These are phyloP conservation scores for Alauda arvensis DNA, from an alignment of 2,797 vertebrate species.

Conservation along the genomic window DNA sequence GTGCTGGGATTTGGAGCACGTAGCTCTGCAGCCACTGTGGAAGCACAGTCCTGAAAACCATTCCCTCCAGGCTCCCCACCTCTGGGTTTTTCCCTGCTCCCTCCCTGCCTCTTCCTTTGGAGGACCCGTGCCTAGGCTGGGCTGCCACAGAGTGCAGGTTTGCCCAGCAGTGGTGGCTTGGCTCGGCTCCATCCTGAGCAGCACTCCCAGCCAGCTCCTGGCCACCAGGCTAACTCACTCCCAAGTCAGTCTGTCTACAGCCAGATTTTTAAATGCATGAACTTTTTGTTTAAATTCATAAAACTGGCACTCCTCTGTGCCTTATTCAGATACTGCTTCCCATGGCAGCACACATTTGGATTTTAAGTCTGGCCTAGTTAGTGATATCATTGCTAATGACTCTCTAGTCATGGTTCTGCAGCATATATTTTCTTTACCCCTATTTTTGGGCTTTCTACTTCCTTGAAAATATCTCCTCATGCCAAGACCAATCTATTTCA, in stretches of 20 bases:
- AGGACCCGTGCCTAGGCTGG: not conserved
- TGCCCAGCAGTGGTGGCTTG: not conserved
- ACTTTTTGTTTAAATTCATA: constrained; percentile 33
- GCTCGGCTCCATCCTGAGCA: not conserved
- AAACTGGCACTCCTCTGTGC: not conserved
- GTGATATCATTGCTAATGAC: not conserved
- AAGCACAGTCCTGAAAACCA: not conserved
- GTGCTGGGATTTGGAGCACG: accelerated
- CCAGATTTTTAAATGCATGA: not conserved
- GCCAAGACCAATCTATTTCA: not conserved
- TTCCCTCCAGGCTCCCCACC: accelerated
- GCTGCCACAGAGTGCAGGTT: accelerated
- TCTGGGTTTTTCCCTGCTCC: not conserved
- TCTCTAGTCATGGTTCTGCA: not conserved
- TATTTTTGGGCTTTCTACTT: not conserved
- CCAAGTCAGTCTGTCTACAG: not conserved
- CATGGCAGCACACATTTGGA: not conserved
- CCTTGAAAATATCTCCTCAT: not conserved
- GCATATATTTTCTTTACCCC: not conserved
- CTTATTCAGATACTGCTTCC: not conserved
- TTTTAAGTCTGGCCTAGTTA: not conserved
- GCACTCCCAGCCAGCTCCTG: not conserved
- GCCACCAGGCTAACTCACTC: not conserved
- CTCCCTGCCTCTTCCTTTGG: not conserved
- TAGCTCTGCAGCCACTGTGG: accelerated